Conservation (phyloP, 2,888 invertebrate species). For the Bombylius discolor region DNA sequence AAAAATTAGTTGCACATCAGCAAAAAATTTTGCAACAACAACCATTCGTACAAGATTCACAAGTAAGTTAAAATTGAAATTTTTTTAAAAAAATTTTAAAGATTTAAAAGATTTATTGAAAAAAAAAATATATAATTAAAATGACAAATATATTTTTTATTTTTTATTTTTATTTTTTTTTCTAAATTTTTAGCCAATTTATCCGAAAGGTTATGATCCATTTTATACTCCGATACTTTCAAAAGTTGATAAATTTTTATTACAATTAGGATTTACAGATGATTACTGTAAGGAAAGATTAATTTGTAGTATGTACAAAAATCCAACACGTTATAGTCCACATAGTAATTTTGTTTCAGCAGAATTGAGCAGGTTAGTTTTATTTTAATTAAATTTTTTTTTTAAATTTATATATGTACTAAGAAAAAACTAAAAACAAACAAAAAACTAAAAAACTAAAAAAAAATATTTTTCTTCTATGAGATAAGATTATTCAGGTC, state of each 20-base stretch:
- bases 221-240: conserved; percentile 70
- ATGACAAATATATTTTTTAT: not conserved
- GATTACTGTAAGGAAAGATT: conserved; percentile 65
- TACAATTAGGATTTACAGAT: conserved; percentile 54
- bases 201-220: conserved; percentile 37
- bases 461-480: not conserved
- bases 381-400: not conserved
- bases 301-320: conserved; percentile 73
- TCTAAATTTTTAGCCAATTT: conserved; percentile 30
- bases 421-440: not conserved
- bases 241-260: conserved; percentile 62
- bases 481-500: too few relatives aligned
- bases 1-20: conserved; percentile 44
- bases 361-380: conserved; percentile 72
- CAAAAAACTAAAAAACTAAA: not conserved
- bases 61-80: conserved; percentile 23
- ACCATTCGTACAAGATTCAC: conserved; percentile 34
- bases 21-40: conserved; percentile 43
- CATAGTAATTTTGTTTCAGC: conserved; percentile 78
- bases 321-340: conserved; percentile 67
- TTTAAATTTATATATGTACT: not conserved
- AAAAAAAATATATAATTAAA: not conserved
- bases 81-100: not conserved
- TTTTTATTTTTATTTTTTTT: conserved; percentile 1
- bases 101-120: too few relatives aligned